Evolutionary conservation across 64 coral and sea anemone species (phyloP), one percentile per base, ranked within the genome.

Genomic region (Hydrozoanthus tunicans): DNA sequence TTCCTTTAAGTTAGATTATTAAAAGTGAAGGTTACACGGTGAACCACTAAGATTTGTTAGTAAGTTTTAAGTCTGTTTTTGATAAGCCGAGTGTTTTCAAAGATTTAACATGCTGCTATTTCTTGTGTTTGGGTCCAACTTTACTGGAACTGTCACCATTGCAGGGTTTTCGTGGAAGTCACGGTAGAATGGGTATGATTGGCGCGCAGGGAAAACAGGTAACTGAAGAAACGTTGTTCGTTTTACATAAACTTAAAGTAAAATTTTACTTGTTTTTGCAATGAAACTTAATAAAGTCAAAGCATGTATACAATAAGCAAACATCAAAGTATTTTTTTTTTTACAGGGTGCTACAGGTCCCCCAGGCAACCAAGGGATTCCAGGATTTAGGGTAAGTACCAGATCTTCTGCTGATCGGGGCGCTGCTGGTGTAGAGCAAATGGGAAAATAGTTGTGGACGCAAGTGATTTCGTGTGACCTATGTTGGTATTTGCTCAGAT

Each of bases 151-250:
- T 56, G n/a, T 58, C 58, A n/a, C 53, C 10, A 32, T 88, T 88
- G 6, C n/a, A 88, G 84, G 84, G 84, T 11, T 88, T 88, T 69
- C 84, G 67, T 2, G 84, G 84, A 88, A 25, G 70, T 1, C 20
- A 67, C 3, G 84, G 84, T 5, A 52, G 68, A 88, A 88, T 88
- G 84, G 84, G 84, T 75, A 75, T 88, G 84, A 75, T 88, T 58
- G 84, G 84, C 11, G 84, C 84, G 0, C 84, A 75, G 14, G 84
- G 84, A 56, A 88, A 88, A 58, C 84, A 88, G 56, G 84, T 88
- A 74, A 59, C 53, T 57, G 64, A 8, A 43, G 59, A 77, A 4
- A 9, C 11, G 11, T 24, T 77, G 13, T 43, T 43, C 32, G 15
- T 69, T 69, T 69, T 69, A 17, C 65, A 62, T 62, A 13, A 62